Evolutionary conservation across 1,140 invertebrate species (phyloP).

Genomic region (Hylaeus volcanicus): DNA sequence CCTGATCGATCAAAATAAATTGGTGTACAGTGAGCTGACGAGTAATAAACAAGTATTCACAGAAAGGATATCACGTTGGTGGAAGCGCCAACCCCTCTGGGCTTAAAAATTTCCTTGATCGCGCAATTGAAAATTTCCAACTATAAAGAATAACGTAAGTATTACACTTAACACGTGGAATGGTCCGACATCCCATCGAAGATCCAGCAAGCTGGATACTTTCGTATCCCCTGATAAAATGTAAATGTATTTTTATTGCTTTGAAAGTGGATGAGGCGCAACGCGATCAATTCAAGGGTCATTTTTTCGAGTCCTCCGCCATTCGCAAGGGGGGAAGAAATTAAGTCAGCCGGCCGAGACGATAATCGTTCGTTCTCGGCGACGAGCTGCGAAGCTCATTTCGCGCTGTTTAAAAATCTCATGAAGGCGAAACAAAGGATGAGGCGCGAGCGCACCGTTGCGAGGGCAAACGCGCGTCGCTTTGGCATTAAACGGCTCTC

Average conservation of each 20-base stretch:
- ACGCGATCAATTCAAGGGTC: neutral
- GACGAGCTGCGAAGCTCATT: slow-evolving; percentile 71
- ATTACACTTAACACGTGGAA: no score
- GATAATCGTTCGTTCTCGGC: slow-evolving; percentile 72
- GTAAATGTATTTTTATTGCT: neutral
- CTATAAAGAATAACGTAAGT: no score
- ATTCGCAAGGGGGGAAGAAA: slow-evolving; percentile 45
- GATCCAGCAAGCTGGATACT: neutral
- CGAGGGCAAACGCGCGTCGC: slow-evolving; percentile 59
- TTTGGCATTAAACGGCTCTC: slow-evolving; percentile 71
- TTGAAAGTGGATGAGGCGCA: neutral
- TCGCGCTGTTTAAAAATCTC: slow-evolving; percentile 77
- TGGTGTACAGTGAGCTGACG: no score
- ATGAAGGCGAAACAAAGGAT: slow-evolving; percentile 77
- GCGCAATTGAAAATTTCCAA: no score
- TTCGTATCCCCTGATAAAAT: neutral
- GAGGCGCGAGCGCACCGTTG: slow-evolving; percentile 51
- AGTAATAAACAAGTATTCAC: no score
- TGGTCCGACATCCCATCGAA: no score
- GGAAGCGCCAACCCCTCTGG: no score
- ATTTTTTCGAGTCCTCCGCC: slow-evolving; percentile 36
- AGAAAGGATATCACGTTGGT: no score
- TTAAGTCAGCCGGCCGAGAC: slow-evolving; percentile 65
- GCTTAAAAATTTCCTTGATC: no score
- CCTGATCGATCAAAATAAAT: no score